Base-by-base conservation (phyloP, 2,797 vertebrate genomes). In the Agapornis canus region DNA sequence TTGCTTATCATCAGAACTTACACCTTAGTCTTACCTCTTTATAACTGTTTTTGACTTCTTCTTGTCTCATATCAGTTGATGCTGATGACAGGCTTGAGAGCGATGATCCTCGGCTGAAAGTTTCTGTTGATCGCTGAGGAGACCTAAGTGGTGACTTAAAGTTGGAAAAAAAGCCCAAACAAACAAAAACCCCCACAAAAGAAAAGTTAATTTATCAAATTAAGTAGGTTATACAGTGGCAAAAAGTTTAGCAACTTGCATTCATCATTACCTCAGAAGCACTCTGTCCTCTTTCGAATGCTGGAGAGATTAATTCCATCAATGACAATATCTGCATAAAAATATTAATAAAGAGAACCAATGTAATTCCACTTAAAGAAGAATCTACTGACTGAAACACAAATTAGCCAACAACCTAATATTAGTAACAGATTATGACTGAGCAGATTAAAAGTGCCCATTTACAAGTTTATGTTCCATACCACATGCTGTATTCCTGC, bases 71-170 rank as follows among this genome's bases (percentile, higher is more conserved):
- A 85, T 98, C 98, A 4, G 95, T 94, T 15, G 97, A 97, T 68
- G 97, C 25, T 6, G 99, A 99, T 17, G 98, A 99, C 10, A 98
- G 97, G 96, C 99, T 99, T 92, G 98, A 99, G 83, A 98, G 47
- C 17, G 99, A 99, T 12, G 99, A 99, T 26, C 97, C 98, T 22
- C 98, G 98, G 96, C 99, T 99, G 97, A 98, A 98, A 95, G 98
- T 98, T 89, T 99, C 98, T 31, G 88, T 4, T 6, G 98, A 98
- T 29, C 83, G 83, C 76, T 95, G 98, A 82, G 98, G 98, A 59
- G 99, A 98, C 77, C 90, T 97, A 59, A 94, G 95, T 0, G 98
- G 97, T 37, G 98, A 98, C 99, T 99, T 96, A 9, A 64, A 77
- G 35, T 48, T 72, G 81, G 35, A 2, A n/a, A 57, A 76, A 26